Evolutionary conservation across 2,888 invertebrate genomes (phyloP).

Genomic region (Drosophila pseudotakahashii): DNA sequence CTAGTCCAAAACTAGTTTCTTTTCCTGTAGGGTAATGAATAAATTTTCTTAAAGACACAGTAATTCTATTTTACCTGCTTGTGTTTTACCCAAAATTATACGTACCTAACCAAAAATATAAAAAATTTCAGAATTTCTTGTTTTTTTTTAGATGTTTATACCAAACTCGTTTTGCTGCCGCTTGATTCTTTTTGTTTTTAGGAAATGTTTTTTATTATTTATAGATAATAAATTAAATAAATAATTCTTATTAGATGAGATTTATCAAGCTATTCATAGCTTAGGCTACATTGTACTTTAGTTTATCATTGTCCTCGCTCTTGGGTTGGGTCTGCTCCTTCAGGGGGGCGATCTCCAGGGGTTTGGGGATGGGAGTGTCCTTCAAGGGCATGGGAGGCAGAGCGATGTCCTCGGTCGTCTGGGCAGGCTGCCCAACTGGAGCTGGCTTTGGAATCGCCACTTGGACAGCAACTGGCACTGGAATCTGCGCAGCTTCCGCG

Average conservation of each 20-base stretch:
- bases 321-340: slow-evolving; percentile 33
- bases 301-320: slow-evolving; percentile 45
- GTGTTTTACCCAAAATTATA: no score
- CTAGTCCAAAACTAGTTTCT: no score
- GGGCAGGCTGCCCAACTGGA: slow-evolving; percentile 1
- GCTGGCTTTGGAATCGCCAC: slow-evolving; percentile 7
- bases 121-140: no score
- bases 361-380: slow-evolving; percentile 18
- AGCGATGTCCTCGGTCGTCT: slow-evolving; percentile 44
- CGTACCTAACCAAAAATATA: no score
- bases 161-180: no score
- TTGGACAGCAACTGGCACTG: background rate
- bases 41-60: no score
- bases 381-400: slow-evolving; percentile 60
- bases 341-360: slow-evolving; percentile 40
- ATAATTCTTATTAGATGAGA: slow-evolving; percentile 12
- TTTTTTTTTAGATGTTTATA: no score
- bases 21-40: no score
- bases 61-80: no score
- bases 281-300: slow-evolving; percentile 60
- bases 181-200: no score
- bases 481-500: slow-evolving; percentile 13
- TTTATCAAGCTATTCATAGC: background rate
- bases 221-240: slow-evolving; percentile 34
- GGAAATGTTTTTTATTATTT: no score